Conservation (phyloP, 2,888 invertebrate species). For the Actias luna region DNA sequence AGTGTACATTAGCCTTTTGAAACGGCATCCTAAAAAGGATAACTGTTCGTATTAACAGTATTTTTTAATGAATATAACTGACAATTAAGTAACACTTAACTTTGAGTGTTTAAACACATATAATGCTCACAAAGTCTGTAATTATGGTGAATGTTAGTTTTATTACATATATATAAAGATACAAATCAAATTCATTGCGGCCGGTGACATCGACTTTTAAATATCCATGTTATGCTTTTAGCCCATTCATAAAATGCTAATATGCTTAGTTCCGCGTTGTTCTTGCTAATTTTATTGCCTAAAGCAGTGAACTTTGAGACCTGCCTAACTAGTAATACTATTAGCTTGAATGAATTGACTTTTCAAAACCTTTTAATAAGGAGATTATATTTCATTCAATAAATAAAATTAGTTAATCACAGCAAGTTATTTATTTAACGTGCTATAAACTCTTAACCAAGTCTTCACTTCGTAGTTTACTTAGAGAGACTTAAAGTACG, state of each 20-base stretch:
- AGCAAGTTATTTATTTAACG: constrained; percentile 14
- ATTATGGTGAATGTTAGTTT: neutral
- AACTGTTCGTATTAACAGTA: neutral
- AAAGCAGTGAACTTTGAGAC: constrained; percentile 47
- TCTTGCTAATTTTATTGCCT: constrained; percentile 64
- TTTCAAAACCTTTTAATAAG: constrained; percentile 53
- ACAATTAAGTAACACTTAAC: neutral
- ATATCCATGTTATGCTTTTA: constrained; percentile 56
- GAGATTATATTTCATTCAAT: constrained; percentile 35
- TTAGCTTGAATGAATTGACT: constrained; percentile 61
- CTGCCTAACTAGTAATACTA: constrained; percentile 47
- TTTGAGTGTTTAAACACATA: neutral
- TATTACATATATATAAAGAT: neutral
- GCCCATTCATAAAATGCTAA: constrained; percentile 72
- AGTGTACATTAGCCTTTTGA: no score
- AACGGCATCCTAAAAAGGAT: neutral
- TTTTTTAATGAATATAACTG: neutral
- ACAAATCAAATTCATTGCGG: constrained; percentile 26
- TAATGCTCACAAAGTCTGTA: neutral
- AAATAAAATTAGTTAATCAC: constrained; percentile 42
- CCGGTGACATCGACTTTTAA: constrained; percentile 63
- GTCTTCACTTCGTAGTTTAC: no score
- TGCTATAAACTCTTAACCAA: neutral
- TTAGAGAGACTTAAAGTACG: no score
- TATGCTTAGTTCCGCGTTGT: constrained; percentile 64